These are phyloP conservation scores for Pterocles gutturalis DNA, from an alignment of 2,113 vertebrate species.

Conservation along the genomic window DNA sequence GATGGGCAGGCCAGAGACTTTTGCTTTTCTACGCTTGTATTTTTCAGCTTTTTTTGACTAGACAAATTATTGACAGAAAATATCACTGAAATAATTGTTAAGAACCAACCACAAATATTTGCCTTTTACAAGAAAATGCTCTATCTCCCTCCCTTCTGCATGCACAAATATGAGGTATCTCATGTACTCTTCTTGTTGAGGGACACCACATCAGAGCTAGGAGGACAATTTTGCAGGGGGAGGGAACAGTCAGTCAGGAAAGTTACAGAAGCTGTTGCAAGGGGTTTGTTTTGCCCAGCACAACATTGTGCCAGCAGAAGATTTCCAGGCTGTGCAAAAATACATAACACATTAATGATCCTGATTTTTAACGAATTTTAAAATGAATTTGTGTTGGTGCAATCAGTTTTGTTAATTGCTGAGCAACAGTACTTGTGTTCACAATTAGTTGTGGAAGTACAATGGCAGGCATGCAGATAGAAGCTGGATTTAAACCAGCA, in stretches of 20 bases:
- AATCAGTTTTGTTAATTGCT: conserved; percentile 3
- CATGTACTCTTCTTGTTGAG: neutral
- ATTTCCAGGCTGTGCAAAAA: neutral
- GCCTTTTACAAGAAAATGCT: neutral
- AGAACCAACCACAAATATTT: neutral
- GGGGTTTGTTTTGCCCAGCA: neutral
- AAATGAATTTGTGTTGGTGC: neutral
- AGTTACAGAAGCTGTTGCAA: neutral
- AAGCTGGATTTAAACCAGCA: conserved; percentile 24
- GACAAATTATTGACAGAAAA: neutral
- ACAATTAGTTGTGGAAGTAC: neutral
- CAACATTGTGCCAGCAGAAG: neutral
- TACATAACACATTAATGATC: neutral
- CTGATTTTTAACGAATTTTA: conserved; percentile 5
- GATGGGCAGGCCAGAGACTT: neutral
- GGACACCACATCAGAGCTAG: neutral
- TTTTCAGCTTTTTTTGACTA: neutral
- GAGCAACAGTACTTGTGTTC: neutral
- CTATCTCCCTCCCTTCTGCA: neutral
- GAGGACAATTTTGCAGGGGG: neutral
- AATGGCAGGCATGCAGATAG: neutral
- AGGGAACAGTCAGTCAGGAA: neutral
- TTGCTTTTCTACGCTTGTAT: neutral
- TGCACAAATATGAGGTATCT: neutral
- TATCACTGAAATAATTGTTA: neutral